A percentile compares a stretch with the other conserved stretches of the same genome.
Conservation (phyloP, 2,888 invertebrate species). For the Sarcophaga subvicina region DNA sequence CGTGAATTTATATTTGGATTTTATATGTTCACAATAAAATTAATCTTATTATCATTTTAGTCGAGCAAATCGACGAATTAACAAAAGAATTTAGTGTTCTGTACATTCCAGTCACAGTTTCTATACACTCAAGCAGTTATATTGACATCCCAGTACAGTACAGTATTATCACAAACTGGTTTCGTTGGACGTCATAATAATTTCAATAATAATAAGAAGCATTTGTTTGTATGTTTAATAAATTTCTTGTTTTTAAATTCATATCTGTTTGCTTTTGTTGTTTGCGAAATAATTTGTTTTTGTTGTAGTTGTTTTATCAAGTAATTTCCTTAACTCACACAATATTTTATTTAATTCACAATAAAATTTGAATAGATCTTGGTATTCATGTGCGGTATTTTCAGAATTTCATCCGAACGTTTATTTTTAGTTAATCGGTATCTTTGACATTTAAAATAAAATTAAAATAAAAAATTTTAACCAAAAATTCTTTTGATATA, state of each 20-base stretch:
- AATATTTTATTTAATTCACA: too few relatives aligned
- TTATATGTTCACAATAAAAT: not conserved
- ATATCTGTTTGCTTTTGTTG: too few relatives aligned
- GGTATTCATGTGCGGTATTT: too few relatives aligned
- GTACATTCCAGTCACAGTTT: not conserved
- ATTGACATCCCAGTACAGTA: slow-evolving; percentile 11
- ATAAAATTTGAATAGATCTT: too few relatives aligned
- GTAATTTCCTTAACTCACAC: slow-evolving; percentile 23
- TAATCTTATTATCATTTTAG: not conserved
- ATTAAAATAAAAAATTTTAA: too few relatives aligned
- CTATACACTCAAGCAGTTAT: not conserved
- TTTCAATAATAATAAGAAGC: slow-evolving; percentile 21
- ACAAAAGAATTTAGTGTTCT: not conserved
- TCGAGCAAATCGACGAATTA: not conserved
- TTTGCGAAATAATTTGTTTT: not conserved
- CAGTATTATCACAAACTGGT: slow-evolving; percentile 52
- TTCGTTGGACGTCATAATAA: slow-evolving; percentile 8
- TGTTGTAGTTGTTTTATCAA: not conserved
- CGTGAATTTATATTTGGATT: slow-evolving; percentile 12
- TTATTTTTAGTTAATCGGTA: too few relatives aligned
- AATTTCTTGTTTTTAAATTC: slow-evolving; percentile 29
- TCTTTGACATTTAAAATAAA: too few relatives aligned
- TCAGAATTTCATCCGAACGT: too few relatives aligned
- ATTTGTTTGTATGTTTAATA: slow-evolving; percentile 15
- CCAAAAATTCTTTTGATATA: too few relatives aligned